A percentile compares a stretch with the other conserved stretches of the same genome.
phyloP scores from a whole-genome alignment of 2,113 vertebrate species.

The Ondatra zibethicus region DNA sequence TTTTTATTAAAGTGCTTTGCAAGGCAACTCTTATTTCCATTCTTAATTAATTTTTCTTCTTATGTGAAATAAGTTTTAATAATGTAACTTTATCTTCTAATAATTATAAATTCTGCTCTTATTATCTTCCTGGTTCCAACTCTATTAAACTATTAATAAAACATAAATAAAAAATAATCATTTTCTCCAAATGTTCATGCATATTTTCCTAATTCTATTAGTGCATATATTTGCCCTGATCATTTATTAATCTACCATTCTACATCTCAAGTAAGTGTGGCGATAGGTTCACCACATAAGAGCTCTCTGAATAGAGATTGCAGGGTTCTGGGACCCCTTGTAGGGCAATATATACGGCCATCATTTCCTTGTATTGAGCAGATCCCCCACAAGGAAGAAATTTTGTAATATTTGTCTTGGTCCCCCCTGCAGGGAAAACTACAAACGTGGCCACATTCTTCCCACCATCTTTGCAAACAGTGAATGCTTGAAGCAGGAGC shows the following conservation, averaged over 20 bases:
- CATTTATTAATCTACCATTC: background rate
- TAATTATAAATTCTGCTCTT: background rate
- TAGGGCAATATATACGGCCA: too few relatives aligned
- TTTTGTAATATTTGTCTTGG: too few relatives aligned
- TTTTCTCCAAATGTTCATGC: background rate
- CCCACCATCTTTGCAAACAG: too few relatives aligned
- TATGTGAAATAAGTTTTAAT: background rate
- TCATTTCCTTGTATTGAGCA: too few relatives aligned
- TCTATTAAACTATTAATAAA: background rate
- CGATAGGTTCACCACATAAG: too few relatives aligned
- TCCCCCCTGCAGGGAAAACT: too few relatives aligned
- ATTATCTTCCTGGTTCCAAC: background rate
- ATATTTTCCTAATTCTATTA: background rate
- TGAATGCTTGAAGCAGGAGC: too few relatives aligned
- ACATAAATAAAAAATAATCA: background rate
- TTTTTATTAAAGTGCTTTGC: background rate
- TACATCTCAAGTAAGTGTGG: background rate
- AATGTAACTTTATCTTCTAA: background rate
- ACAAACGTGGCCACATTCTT: too few relatives aligned
- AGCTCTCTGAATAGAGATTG: too few relatives aligned
- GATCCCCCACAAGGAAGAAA: too few relatives aligned
- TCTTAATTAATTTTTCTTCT: background rate
- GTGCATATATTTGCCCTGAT: background rate
- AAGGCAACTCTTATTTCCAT: background rate
- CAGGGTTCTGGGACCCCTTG: too few relatives aligned